phyloP scores from a whole-genome alignment of 1,140 invertebrate species.

The Galleria mellonella region DNA sequence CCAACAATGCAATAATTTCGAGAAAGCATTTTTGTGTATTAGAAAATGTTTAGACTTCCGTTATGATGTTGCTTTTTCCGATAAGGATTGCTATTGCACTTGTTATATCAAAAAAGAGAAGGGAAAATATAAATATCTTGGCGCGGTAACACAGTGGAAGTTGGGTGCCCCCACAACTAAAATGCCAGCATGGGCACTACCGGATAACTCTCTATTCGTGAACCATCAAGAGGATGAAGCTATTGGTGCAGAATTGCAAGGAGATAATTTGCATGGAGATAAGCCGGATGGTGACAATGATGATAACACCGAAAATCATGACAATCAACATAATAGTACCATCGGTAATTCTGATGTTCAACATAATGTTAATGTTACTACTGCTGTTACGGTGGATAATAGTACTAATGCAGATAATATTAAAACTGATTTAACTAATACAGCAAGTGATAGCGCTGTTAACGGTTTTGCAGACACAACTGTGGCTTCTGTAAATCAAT shows the following conservation, averaged over 20 bases:
- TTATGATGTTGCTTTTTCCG: constrained; percentile 40
- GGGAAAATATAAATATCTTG: constrained; percentile 25
- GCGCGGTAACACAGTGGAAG: constrained; percentile 20
- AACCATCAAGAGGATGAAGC: background rate
- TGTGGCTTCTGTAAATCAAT: too few relatives aligned
- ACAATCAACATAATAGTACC: background rate
- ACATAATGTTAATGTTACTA: background rate
- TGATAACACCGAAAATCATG: background rate
- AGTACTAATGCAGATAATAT: too few relatives aligned
- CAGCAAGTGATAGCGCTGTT: too few relatives aligned
- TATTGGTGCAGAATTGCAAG: background rate
- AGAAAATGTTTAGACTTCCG: constrained; percentile 42
- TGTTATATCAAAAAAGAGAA: constrained; percentile 37
- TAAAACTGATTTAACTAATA: too few relatives aligned
- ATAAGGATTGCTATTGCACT: constrained; percentile 49
- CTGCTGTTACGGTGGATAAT: background rate
- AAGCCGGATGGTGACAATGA: background rate
- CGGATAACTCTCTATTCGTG: background rate
- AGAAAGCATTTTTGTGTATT: constrained; percentile 48
- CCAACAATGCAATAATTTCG: constrained; percentile 31
- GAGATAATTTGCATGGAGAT: background rate
- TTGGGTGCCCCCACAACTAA: constrained; percentile 36
- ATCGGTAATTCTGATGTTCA: background rate
- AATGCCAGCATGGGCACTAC: constrained; percentile 32
- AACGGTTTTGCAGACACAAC: too few relatives aligned